These are phyloP conservation scores for Ectropis crepuscularia DNA, from an alignment of 2,888 invertebrate genomes.

Conservation along the genomic window DNA sequence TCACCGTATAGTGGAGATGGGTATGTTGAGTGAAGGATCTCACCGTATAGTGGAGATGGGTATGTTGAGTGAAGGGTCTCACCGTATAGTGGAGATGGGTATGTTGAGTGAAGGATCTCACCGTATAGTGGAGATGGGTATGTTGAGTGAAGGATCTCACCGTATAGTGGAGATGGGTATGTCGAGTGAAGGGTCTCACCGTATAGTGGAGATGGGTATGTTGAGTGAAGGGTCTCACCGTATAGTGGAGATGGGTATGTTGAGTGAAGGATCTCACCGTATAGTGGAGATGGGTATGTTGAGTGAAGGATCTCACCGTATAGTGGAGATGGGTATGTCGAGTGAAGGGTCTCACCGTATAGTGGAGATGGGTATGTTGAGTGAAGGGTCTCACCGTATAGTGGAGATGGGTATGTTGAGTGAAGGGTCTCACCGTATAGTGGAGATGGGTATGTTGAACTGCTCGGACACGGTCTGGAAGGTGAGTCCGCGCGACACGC, in stretches of 20 bases:
- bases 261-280: too few species aligned
- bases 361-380: background rate
- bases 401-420: background rate
- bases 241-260: too few species aligned
- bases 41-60: background rate
- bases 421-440: constrained; percentile 84
- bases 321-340: too few species aligned
- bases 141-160: constrained; percentile 87
- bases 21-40: too few species aligned
- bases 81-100: background rate
- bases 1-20: too few species aligned
- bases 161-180: constrained; percentile 94
- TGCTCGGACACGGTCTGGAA: constrained; percentile 95
- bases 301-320: too few species aligned
- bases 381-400: background rate
- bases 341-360: background rate
- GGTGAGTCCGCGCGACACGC: constrained; percentile 94
- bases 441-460: constrained; percentile 94
- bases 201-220: too few species aligned
- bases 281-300: too few species aligned
- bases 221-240: too few species aligned
- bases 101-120: constrained; percentile 42
- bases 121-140: constrained; percentile 93
- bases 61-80: background rate
- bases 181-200: constrained; percentile 72